phyloP scores from a whole-genome alignment of 2,797 vertebrate genomes.

The Brotogeris chrysoptera region DNA sequence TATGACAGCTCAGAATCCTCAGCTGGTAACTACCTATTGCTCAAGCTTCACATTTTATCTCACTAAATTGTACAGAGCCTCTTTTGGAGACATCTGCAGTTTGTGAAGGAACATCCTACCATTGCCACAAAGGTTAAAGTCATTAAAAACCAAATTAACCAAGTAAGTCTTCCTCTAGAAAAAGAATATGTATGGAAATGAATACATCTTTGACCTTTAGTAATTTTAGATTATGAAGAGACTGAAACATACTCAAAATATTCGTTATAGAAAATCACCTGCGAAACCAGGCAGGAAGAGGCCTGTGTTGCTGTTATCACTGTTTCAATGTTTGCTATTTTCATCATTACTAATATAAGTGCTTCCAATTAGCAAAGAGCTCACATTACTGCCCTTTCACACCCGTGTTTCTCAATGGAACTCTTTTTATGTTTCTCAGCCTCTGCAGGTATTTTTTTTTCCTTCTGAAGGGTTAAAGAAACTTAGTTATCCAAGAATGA shows the following conservation, averaged over 20 bases:
- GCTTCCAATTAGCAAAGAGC: background rate
- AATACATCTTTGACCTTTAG: background rate
- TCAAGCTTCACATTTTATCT: background rate
- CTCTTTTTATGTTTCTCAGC: background rate
- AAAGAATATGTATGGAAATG: background rate
- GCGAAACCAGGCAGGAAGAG: background rate
- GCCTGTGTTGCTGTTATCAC: background rate
- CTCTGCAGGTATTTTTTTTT: background rate
- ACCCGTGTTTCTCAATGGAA: background rate
- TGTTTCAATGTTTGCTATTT: background rate
- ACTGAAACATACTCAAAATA: background rate
- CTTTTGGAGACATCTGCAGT: background rate
- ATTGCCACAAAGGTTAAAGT: background rate
- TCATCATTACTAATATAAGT: background rate
- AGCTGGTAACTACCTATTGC: background rate
- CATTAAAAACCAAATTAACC: background rate
- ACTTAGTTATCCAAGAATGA: background rate
- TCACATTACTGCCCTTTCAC: background rate
- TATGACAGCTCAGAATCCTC: background rate
- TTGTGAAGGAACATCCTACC: background rate
- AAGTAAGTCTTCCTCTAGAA: background rate
- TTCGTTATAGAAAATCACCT: background rate
- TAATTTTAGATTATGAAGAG: slow-evolving; percentile 1
- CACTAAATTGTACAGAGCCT: background rate
- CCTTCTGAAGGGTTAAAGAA: background rate